phyloP scores from a whole-genome alignment of 2,797 vertebrate species.

The Gadopsis marmoratus region DNA sequence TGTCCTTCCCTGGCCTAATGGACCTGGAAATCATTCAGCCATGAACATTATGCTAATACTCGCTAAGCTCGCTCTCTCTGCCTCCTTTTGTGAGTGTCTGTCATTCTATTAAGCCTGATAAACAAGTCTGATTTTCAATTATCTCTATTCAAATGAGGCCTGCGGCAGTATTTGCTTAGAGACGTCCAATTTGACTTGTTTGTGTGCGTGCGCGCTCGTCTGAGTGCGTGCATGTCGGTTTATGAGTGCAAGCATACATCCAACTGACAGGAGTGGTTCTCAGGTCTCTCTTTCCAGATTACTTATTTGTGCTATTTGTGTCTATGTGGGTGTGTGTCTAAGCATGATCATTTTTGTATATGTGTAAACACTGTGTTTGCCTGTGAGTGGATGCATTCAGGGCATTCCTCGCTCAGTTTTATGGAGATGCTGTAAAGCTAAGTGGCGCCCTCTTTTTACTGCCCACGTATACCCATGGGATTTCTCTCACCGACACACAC shows the following conservation, averaged over 20 bases:
- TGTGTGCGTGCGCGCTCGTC: slow-evolving; percentile 7
- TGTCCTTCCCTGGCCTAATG: slow-evolving; percentile 81
- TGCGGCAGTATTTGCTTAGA: slow-evolving; percentile 75
- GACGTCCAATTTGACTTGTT: slow-evolving; percentile 62
- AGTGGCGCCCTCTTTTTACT: slow-evolving; percentile 50
- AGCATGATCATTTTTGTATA: slow-evolving; percentile 17
- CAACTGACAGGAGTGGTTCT: slow-evolving; percentile 31
- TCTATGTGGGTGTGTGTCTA: slow-evolving; percentile 22
- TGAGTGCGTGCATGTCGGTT: slow-evolving; percentile 3
- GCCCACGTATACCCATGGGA: slow-evolving; percentile 28
- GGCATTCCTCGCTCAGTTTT: slow-evolving; percentile 51
- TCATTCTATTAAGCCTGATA: slow-evolving; percentile 83
- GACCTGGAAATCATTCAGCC: slow-evolving; percentile 79
- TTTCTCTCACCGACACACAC: slow-evolving; percentile 44
- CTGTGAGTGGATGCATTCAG: slow-evolving; percentile 29
- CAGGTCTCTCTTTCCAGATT: slow-evolving; percentile 40
- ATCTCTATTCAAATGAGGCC: slow-evolving; percentile 84
- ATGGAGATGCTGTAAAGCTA: slow-evolving; percentile 62
- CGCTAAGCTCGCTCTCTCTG: slow-evolving; percentile 75
- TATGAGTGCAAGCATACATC: slow-evolving; percentile 34
- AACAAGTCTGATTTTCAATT: slow-evolving; percentile 86
- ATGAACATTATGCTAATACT: slow-evolving; percentile 81
- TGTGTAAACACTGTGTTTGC: slow-evolving; percentile 40
- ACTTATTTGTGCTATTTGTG: slow-evolving; percentile 44
- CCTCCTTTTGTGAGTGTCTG: slow-evolving; percentile 82